These are phyloP conservation scores for Boulengeromyrus knoepffleri DNA, from an alignment of 2,113 vertebrate genomes.

Conservation along the genomic window DNA sequence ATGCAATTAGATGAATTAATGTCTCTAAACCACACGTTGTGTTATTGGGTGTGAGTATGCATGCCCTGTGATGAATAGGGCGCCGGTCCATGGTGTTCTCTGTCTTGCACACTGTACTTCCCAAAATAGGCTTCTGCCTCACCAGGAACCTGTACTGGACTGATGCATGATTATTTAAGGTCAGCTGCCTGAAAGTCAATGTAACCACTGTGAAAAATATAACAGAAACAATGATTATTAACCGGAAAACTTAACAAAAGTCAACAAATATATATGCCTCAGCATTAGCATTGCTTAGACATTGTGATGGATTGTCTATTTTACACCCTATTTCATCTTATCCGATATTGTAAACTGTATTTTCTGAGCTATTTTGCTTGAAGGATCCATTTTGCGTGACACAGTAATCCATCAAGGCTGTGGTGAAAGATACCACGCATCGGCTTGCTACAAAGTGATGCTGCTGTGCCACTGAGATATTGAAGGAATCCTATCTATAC, in stretches of 20 bases:
- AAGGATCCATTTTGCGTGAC: slow-evolving; percentile 59
- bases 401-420: slow-evolving; percentile 59
- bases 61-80: background rate
- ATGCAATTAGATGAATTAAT: background rate
- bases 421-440: slow-evolving; percentile 43
- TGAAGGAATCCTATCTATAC: slow-evolving; percentile 24
- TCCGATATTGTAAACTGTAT: slow-evolving; percentile 63
- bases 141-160: background rate
- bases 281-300: slow-evolving; percentile 52
- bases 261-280: slow-evolving; percentile 54
- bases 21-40: background rate
- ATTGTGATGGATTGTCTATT: slow-evolving; percentile 66
- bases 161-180: slow-evolving; percentile 49
- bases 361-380: slow-evolving; percentile 59
- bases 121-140: background rate
- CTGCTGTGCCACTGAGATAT: slow-evolving; percentile 27
- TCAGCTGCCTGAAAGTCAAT: slow-evolving; percentile 46
- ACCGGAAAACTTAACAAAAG: slow-evolving; percentile 35
- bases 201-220: background rate
- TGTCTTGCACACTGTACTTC: background rate
- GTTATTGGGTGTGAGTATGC: background rate
- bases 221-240: slow-evolving; percentile 22
- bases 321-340: slow-evolving; percentile 60
- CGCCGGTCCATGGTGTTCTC: background rate
- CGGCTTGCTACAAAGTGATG: slow-evolving; percentile 30